Conservation (phyloP, 2,113 vertebrate species). For the Erythrolamprus reginae region DNA sequence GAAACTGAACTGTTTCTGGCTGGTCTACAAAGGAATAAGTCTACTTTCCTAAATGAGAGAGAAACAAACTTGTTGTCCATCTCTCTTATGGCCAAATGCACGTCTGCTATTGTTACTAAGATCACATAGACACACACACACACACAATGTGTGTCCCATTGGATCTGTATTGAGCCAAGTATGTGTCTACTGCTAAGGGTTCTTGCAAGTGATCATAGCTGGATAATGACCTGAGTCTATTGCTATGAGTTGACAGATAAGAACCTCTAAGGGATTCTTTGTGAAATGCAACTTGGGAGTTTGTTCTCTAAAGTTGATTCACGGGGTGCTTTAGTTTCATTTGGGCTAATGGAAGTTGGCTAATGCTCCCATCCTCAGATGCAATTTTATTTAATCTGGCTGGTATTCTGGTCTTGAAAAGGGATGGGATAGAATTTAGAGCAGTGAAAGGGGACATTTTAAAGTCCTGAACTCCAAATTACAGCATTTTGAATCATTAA, state of each 20-base stretch:
- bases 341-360: not conserved
- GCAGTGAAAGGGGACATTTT: not conserved
- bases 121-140: not conserved
- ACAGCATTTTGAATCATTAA: not conserved
- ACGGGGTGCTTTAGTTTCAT: conserved; percentile 5
- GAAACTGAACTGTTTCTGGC: not conserved
- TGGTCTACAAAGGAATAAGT: not conserved
- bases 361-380: not conserved
- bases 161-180: not conserved
- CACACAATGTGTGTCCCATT: not conserved
- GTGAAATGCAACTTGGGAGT: not conserved
- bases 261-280: not conserved
- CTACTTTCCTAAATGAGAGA: not conserved
- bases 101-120: not conserved
- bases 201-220: not conserved
- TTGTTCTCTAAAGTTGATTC: conserved; percentile 5
- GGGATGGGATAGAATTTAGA: not conserved
- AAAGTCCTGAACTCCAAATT: not conserved
- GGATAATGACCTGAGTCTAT: not conserved
- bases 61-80: not conserved
- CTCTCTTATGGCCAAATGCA: not conserved
- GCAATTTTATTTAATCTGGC: not conserved
- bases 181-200: not conserved
- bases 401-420: not conserved
- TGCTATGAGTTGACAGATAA: not conserved